These are phyloP conservation scores for Pterophyllum scalare DNA, from an alignment of 2,113 vertebrate genomes.

Conservation along the genomic window DNA sequence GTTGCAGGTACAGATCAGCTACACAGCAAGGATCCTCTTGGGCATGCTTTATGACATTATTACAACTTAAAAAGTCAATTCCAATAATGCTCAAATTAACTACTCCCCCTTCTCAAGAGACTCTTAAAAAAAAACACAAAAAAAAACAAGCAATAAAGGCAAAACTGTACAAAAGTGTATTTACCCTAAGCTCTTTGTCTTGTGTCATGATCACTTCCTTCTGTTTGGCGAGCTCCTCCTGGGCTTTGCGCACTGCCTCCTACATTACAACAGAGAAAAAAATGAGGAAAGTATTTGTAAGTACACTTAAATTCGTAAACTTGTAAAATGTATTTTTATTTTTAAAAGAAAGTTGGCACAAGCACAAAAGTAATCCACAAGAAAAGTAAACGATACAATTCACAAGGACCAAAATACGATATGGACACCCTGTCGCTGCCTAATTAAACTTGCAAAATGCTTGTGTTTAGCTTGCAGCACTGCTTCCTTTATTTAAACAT, in stretches of 20 bases:
- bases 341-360: not conserved
- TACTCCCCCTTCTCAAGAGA: not conserved
- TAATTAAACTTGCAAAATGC: not conserved
- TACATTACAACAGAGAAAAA: slow-evolving; percentile 52
- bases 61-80: no score
- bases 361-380: not conserved
- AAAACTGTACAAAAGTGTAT: not conserved
- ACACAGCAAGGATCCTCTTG: not conserved
- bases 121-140: no score
- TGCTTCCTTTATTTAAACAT: no score
- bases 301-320: not conserved
- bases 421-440: not conserved
- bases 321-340: not conserved
- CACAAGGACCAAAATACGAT: not conserved
- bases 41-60: not conserved
- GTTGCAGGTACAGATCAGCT: not conserved
- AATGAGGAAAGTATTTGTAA: not conserved
- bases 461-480: not conserved
- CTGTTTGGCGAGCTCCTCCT: slow-evolving; percentile 87
- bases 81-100: no score
- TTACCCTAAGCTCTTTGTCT: slow-evolving; percentile 86
- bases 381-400: not conserved
- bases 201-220: slow-evolving; percentile 87
- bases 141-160: not conserved
- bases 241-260: slow-evolving; percentile 86